Conservation (phyloP, 2,888 invertebrate genomes). For the Bellardia bayeri region DNA sequence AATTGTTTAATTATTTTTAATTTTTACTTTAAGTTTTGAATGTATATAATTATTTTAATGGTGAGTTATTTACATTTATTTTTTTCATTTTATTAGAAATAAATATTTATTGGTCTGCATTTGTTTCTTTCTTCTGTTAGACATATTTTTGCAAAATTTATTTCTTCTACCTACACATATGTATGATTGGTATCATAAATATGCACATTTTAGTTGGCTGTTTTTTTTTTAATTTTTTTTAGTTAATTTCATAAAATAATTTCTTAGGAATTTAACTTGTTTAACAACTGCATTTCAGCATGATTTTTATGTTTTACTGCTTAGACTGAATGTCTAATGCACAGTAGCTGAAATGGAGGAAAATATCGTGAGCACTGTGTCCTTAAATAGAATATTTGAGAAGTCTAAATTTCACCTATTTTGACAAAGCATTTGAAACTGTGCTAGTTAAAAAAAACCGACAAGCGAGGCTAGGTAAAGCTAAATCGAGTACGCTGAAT, state of each 20-base stretch:
- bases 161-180: constrained; percentile 36
- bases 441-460: no score
- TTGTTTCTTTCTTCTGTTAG: background rate
- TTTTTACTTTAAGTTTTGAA: background rate
- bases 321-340: constrained; percentile 17
- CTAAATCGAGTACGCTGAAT: no score
- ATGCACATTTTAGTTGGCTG: constrained; percentile 37
- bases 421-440: no score
- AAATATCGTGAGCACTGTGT: background rate
- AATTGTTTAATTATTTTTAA: constrained; percentile 46
- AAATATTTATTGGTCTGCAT: constrained; percentile 37
- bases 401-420: background rate
- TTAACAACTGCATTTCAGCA: constrained; percentile 42
- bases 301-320: constrained; percentile 13
- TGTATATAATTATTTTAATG: constrained; percentile 42
- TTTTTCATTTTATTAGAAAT: background rate
- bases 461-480: no score
- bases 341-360: constrained; percentile 19
- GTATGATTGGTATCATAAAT: constrained; percentile 48
- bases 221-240: constrained; percentile 42
- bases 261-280: constrained; percentile 65
- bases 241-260: constrained; percentile 55
- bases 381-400: background rate
- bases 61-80: background rate
- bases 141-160: constrained; percentile 24